phyloP scores from a whole-genome alignment of 2,797 vertebrate genomes.

The Zalophus californianus region DNA sequence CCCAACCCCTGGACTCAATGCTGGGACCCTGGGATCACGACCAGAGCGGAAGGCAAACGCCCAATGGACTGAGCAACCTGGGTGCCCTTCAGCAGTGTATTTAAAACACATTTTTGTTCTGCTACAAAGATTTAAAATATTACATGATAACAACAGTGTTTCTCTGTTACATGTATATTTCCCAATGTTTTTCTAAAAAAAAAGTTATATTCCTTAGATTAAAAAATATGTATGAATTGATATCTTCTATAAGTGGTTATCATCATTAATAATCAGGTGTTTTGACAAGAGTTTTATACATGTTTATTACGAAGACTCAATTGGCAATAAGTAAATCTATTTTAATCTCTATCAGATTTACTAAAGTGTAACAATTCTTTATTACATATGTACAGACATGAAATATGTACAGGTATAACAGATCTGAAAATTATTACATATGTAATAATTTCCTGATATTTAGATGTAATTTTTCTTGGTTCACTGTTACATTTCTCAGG shows the following conservation, averaged over 20 bases:
- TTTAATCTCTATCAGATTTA: background rate
- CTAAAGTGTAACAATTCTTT: background rate
- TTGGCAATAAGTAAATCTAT: background rate
- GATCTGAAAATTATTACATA: background rate
- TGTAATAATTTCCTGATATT: background rate
- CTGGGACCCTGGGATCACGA: no score
- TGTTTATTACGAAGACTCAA: background rate
- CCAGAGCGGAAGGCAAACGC: no score
- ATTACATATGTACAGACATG: background rate
- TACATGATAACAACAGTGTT: background rate
- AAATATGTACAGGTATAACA: background rate
- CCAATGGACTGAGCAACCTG: no score
- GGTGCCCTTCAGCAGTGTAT: background rate
- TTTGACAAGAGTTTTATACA: background rate
- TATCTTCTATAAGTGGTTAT: background rate
- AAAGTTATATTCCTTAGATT: background rate
- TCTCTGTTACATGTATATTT: background rate
- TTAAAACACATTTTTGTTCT: background rate
- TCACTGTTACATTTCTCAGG: background rate
- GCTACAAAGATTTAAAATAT: background rate
- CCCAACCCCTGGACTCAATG: accelerated
- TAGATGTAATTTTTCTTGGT: background rate
- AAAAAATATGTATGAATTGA: background rate
- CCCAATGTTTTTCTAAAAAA: background rate
- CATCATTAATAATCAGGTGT: background rate